phyloP scores from a whole-genome alignment of 2,797 vertebrate species.

The Liparis tanakae region DNA sequence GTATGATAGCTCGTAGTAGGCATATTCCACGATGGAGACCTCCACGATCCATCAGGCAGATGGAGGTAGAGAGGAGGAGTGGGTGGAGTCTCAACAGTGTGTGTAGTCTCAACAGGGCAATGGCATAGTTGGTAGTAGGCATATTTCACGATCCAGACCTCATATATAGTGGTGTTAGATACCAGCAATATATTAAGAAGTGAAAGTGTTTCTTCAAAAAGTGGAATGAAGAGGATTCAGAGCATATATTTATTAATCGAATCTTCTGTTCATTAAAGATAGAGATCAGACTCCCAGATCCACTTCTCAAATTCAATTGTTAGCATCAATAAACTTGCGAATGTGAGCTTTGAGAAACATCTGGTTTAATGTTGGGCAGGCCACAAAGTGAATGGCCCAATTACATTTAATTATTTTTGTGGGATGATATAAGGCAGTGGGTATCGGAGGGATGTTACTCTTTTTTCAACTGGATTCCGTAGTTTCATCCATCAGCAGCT shows the following conservation, averaged over 20 bases:
- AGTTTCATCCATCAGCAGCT: constrained; percentile 25
- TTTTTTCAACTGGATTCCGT: not conserved
- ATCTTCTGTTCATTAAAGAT: constrained; percentile 6
- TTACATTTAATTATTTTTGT: constrained; percentile 6
- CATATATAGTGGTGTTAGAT: constrained; percentile 30
- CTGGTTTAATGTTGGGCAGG: constrained; percentile 34
- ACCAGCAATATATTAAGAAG: constrained; percentile 23
- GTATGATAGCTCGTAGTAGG: too few relatives aligned
- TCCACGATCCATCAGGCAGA: too few relatives aligned
- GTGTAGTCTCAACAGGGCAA: too few relatives aligned
- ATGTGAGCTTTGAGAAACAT: constrained; percentile 26
- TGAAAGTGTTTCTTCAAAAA: constrained; percentile 8
- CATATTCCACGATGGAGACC: too few relatives aligned
- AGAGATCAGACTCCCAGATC: constrained; percentile 15
- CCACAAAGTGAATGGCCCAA: constrained; percentile 20
- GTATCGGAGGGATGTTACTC: not conserved
- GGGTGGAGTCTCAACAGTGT: too few relatives aligned
- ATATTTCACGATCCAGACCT: too few relatives aligned
- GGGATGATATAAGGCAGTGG: constrained; percentile 14
- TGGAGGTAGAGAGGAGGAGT: too few relatives aligned
- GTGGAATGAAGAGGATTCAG: constrained; percentile 1
- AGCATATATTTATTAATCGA: constrained; percentile 20
- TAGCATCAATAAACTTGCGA: not conserved
- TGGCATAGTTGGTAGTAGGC: too few relatives aligned
- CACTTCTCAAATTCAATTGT: constrained; percentile 15